phyloP scores from a whole-genome alignment of 2,888 invertebrate genomes.

The Galerucella calmariensis region DNA sequence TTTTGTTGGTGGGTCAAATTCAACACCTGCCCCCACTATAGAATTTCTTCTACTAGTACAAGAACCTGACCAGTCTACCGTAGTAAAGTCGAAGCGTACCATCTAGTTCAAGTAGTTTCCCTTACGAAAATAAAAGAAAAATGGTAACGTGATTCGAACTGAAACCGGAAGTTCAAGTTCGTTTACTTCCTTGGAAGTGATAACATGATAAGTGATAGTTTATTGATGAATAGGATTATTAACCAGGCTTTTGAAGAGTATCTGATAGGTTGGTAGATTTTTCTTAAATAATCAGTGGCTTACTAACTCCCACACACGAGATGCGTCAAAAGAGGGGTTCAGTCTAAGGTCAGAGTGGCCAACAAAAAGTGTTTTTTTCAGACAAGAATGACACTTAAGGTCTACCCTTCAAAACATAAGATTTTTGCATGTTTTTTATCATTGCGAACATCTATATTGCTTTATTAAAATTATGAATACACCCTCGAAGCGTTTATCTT shows the following conservation, averaged over 20 bases:
- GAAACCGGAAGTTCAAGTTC: conserved; percentile 16
- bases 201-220: conserved; percentile 4
- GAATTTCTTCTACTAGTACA: conserved; percentile 16
- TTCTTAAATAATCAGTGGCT: conserved; percentile 5
- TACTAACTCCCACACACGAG: not conserved
- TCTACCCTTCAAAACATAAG: no score
- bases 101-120: conserved; percentile 15
- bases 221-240: not conserved
- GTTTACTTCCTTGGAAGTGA: conserved; percentile 8
- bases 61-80: conserved; percentile 17
- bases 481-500: no score
- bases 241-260: not conserved
- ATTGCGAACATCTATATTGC: no score
- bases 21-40: conserved; percentile 16
- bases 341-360: no score
- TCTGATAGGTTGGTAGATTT: conserved; percentile 5
- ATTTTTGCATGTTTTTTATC: no score
- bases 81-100: conserved; percentile 12
- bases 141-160: conserved; percentile 9
- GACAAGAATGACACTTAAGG: no score
- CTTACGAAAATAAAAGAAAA: conserved; percentile 1
- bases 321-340: not conserved
- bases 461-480: no score
- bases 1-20: conserved; percentile 17
- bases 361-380: no score